Percentiles rank a stretch among this genome's conserved stretches.
Evolutionary conservation across 2,797 vertebrate species (phyloP).

Genomic region (Toxotes lorentzi): DNA sequence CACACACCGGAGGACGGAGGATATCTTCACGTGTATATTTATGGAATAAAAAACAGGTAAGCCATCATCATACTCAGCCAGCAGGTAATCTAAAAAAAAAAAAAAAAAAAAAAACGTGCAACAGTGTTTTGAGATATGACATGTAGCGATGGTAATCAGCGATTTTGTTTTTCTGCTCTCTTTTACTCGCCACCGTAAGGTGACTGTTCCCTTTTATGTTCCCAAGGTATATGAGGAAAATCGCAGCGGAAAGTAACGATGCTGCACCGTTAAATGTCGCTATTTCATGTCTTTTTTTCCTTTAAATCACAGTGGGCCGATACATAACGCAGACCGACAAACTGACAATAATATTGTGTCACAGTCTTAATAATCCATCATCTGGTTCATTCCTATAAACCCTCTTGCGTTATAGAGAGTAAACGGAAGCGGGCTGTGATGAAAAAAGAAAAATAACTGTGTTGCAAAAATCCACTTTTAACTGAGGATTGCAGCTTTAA

Average conservation of each 20-base stretch:
- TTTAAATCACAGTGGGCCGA: background rate
- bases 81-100: background rate
- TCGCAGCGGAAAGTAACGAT: constrained; percentile 37
- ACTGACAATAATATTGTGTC: constrained; percentile 4
- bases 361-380: background rate
- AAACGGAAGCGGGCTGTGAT: constrained; percentile 1
- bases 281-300: background rate
- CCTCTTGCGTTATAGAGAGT: constrained; percentile 14
- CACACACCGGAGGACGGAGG: constrained; percentile 44
- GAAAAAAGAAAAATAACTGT: background rate
- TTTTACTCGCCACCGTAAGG: constrained; percentile 19
- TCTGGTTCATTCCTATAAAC: constrained; percentile 9
- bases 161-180: background rate
- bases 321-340: constrained; percentile 5
- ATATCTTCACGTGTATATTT: constrained; percentile 45
- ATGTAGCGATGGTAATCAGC: background rate
- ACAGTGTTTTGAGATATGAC: background rate
- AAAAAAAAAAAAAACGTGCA: background rate
- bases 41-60: constrained; percentile 74
- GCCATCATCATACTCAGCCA: constrained; percentile 18
- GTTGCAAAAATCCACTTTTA: constrained; percentile 8
- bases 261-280: constrained; percentile 16
- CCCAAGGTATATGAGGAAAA: constrained; percentile 2
- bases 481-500: constrained; percentile 29
- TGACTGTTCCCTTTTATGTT: constrained; percentile 50